Conservation (phyloP, 2,888 invertebrate species). For the Tenthredo distinguenda region DNA sequence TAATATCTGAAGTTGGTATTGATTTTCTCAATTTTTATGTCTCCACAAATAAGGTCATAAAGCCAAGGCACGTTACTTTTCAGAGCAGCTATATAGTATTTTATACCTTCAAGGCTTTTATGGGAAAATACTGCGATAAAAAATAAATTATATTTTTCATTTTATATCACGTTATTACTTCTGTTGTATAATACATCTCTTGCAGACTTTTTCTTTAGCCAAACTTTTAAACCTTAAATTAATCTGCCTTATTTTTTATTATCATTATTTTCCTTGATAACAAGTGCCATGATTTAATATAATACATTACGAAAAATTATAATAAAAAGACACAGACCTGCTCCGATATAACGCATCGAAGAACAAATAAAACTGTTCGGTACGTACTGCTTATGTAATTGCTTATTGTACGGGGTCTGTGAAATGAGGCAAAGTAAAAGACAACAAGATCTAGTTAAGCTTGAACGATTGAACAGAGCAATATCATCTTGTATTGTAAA, state of each 20-base stretch:
- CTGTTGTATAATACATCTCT: conserved; percentile 1
- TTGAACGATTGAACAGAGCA: neutral
- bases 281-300: conserved; percentile 4
- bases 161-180: conserved; percentile 47
- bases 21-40: conserved; percentile 78
- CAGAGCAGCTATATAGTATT: conserved; percentile 76
- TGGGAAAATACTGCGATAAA: conserved; percentile 72
- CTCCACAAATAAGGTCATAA: conserved; percentile 77
- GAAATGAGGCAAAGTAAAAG: conserved; percentile 6
- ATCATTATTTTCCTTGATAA: neutral
- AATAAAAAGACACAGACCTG: neutral
- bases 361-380: conserved; percentile 14
- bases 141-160: conserved; percentile 53
- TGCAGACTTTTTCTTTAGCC: neutral
- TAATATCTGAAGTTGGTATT: conserved; percentile 77
- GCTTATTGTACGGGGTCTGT: neutral
- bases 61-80: conserved; percentile 75
- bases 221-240: conserved; percentile 1
- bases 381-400: conserved; percentile 24
- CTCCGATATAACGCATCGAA: neutral
- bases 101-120: conserved; percentile 76
- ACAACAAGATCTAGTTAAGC: conserved; percentile 5
- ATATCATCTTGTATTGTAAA: conserved; percentile 22
- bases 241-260: conserved; percentile 14
- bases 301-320: neutral